These are phyloP conservation scores for Asbolus verrucosus DNA, from an alignment of 1,140 invertebrate genomes.

Conservation along the genomic window DNA sequence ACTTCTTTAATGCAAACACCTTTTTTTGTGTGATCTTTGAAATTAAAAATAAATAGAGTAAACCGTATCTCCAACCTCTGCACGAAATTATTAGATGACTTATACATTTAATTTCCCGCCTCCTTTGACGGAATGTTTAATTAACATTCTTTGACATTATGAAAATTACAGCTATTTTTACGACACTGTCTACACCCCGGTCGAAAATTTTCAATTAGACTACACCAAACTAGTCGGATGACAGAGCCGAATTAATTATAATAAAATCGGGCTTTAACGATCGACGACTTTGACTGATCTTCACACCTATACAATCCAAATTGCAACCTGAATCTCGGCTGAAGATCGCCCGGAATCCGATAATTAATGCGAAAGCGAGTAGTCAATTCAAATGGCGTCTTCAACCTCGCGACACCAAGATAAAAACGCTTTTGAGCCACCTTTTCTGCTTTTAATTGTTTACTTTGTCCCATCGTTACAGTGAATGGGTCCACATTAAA, in stretches of 20 bases:
- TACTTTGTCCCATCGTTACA: too few species aligned
- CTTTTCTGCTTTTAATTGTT: too few species aligned
- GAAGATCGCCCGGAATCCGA: not conserved
- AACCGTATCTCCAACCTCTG: slow-evolving; percentile 20
- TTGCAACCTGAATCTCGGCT: slow-evolving; percentile 10
- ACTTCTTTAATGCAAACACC: slow-evolving; percentile 28
- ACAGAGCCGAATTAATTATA: too few species aligned
- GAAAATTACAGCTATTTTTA: slow-evolving; percentile 22
- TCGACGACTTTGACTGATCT: slow-evolving; percentile 15
- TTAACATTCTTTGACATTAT: slow-evolving; percentile 35
- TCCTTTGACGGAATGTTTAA: slow-evolving; percentile 24
- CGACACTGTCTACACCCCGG: not conserved
- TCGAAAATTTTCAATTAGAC: slow-evolving; percentile 33
- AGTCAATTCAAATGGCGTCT: not conserved
- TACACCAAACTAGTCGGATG: not conserved
- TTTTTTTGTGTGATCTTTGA: slow-evolving; percentile 24
- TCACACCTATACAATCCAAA: slow-evolving; percentile 11
- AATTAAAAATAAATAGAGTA: slow-evolving; percentile 36
- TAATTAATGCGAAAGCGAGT: slow-evolving; percentile 14
- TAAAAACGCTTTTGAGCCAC: too few species aligned
- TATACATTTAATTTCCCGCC: slow-evolving; percentile 10
- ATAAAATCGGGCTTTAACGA: too few species aligned
- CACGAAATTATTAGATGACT: slow-evolving; percentile 29
- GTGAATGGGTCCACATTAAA: too few species aligned
- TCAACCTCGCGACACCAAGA: too few species aligned